Conservation (phyloP, 2,113 vertebrate species). For the Oenanthe oenanthe region DNA sequence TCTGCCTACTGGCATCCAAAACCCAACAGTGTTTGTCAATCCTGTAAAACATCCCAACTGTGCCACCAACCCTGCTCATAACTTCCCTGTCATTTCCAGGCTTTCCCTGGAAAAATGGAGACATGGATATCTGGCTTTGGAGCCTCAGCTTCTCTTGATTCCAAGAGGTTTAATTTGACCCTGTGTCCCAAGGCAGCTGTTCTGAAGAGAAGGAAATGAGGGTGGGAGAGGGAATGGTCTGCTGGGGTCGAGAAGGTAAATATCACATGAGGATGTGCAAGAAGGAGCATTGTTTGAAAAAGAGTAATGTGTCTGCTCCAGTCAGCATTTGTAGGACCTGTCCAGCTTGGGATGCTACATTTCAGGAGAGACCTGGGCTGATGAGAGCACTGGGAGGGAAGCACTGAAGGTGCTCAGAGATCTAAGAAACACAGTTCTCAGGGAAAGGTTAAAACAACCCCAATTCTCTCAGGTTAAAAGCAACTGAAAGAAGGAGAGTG, state of each 20-base stretch:
- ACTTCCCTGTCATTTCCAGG: neutral
- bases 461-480: neutral
- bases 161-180: neutral
- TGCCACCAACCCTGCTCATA: neutral
- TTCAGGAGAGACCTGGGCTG: neutral
- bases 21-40: neutral
- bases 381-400: neutral
- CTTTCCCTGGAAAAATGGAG: neutral
- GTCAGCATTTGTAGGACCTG: neutral
- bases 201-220: neutral
- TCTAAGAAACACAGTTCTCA: neutral
- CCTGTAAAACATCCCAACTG: neutral
- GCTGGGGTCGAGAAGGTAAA: neutral
- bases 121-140: neutral
- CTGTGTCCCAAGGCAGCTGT: neutral
- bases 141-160: neutral
- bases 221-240: neutral
- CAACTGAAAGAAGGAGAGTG: neutral
- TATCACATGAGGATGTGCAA: neutral
- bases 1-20: neutral
- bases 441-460: neutral
- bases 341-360: neutral
- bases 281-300: neutral
- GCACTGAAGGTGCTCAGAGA: neutral
- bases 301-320: neutral